Evolutionary conservation across 2,797 vertebrate species (phyloP).

Genomic region (Gobio occitaniae): DNA sequence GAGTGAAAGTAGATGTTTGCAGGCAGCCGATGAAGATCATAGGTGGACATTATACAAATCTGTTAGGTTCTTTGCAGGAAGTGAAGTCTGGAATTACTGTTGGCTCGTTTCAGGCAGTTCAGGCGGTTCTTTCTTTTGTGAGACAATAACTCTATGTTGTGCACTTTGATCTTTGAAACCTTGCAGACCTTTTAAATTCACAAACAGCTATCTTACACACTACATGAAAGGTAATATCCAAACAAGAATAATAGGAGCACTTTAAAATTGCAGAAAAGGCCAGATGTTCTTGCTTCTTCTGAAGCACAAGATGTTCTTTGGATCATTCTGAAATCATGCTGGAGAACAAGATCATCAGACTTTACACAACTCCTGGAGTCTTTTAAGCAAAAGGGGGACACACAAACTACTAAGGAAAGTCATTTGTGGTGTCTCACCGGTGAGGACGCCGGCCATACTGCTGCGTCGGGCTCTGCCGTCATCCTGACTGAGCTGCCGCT

Average conservation of each 20-base stretch:
- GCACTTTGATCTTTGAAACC: background rate
- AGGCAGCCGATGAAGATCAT: background rate
- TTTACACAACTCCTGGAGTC: background rate
- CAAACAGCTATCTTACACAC: background rate
- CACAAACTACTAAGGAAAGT: background rate
- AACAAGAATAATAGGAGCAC: background rate
- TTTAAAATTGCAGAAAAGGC: background rate
- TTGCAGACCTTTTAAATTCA: background rate
- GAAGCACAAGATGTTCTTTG: background rate
- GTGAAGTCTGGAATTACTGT: background rate
- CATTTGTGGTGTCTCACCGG: slow-evolving; percentile 76
- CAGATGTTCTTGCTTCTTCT: background rate
- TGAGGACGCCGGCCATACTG: slow-evolving; percentile 87
- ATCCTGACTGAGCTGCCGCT: slow-evolving; percentile 94
- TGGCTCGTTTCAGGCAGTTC: background rate
- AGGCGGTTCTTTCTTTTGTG: background rate
- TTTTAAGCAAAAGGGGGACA: background rate
- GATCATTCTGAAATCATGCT: background rate
- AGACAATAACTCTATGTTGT: background rate
- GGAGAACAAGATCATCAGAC: background rate
- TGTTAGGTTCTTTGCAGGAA: background rate
- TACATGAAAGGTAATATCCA: background rate
- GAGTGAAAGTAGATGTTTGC: background rate
- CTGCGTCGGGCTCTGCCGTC: slow-evolving; percentile 88
- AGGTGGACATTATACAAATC: background rate